phyloP scores from a whole-genome alignment of 2,888 invertebrate genomes.

The Ophion ellenae region DNA sequence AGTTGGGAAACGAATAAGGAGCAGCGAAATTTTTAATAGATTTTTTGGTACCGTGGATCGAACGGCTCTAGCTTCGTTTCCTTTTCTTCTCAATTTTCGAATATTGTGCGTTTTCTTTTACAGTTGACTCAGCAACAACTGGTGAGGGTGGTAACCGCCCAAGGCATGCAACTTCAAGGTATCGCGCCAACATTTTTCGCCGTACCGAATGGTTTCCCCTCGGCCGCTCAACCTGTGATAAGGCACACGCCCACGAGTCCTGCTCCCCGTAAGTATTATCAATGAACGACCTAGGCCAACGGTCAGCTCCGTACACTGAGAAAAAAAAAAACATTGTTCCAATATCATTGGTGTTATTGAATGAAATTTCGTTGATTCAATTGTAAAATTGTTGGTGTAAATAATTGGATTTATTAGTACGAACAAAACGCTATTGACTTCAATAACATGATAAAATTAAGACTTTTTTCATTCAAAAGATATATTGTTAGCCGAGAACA shows the following conservation, averaged over 20 bases:
- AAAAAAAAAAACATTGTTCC: too few relatives aligned
- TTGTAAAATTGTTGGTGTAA: too few relatives aligned
- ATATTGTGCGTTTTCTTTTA: constrained; percentile 63
- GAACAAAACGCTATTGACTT: too few relatives aligned
- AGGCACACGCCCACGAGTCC: constrained; percentile 82
- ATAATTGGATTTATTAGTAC: too few relatives aligned
- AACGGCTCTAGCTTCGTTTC: background rate
- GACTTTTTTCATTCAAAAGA: too few relatives aligned
- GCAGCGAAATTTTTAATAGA: constrained; percentile 10
- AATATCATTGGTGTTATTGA: too few relatives aligned
- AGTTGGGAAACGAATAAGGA: constrained; percentile 14
- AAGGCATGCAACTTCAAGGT: constrained; percentile 86
- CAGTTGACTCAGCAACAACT: constrained; percentile 85
- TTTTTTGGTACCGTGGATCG: constrained; percentile 4
- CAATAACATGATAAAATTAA: too few relatives aligned
- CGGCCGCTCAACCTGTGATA: constrained; percentile 81
- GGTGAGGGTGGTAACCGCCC: constrained; percentile 87
- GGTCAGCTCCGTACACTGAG: background rate
- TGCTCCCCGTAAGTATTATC: constrained; percentile 78
- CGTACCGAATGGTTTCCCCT: constrained; percentile 82
- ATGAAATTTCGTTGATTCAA: too few relatives aligned
- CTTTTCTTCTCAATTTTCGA: constrained; percentile 8
- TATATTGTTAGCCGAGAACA: too few relatives aligned
- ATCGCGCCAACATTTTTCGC: constrained; percentile 82
- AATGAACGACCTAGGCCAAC: background rate